A percentile compares a stretch with the other conserved stretches of the same genome.
phyloP scores from a whole-genome alignment of 30 jellyfish, hydroid and myxozoan genomes.

The Pelagia noctiluca region DNA sequence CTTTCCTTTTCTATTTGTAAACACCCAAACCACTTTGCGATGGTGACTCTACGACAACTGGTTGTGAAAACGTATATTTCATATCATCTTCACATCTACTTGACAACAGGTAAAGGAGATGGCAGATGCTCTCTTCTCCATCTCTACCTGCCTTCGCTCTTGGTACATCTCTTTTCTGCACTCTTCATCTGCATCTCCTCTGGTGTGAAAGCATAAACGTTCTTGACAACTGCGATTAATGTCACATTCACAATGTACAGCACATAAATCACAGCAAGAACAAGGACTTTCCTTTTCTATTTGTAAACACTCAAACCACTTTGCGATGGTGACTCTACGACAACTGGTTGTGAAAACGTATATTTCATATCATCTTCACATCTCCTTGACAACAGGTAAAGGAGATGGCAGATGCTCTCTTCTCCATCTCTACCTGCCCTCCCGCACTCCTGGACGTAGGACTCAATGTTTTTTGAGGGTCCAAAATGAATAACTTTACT shows the following conservation, averaged over 20 bases:
- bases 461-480: constrained; percentile 29
- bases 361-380: constrained; percentile 33
- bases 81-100: constrained; percentile 42
- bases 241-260: constrained; percentile 36
- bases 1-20: constrained; percentile 22
- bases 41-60: constrained; percentile 32
- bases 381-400: constrained; percentile 29
- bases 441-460: constrained; percentile 23
- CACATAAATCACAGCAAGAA: constrained; percentile 39
- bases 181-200: constrained; percentile 12
- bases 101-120: constrained; percentile 24
- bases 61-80: constrained; percentile 13
- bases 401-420: too few species aligned
- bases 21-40: constrained; percentile 32
- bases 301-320: constrained; percentile 29
- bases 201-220: constrained; percentile 10
- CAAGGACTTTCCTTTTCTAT: constrained; percentile 25
- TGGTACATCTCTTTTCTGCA: constrained; percentile 22
- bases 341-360: constrained; percentile 25
- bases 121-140: too few species aligned
- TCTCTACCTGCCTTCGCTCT: too few species aligned
- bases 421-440: too few species aligned
- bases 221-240: constrained; percentile 23
- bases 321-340: constrained; percentile 21
- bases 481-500: constrained; percentile 37